Evolutionary conservation across 2,888 invertebrate genomes (phyloP), one percentile per base, ranked within the genome.

Genomic region (Limnephilus auricula): DNA sequence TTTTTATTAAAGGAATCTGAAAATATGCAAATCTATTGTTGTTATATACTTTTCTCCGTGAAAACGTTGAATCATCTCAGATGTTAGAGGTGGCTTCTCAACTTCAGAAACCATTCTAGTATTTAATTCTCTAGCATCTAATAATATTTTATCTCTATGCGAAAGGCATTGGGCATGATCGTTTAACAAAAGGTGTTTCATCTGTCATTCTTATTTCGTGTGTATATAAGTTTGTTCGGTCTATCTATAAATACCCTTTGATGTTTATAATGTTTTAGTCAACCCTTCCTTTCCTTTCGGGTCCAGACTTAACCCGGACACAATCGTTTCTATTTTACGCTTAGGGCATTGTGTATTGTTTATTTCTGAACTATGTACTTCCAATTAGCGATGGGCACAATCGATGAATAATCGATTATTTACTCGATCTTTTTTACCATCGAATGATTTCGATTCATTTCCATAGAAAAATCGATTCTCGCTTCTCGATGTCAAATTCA

Each of bases 111-210:
- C 93, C 85, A 94, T 94, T 40, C 93, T 87, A 18, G 92, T 92
- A 92, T 94, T 94, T 0, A 94, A 78, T 85, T 92, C 93, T 13
- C 94, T n/a, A n/a, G n/a, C n/a, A n/a, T n/a, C n/a, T n/a, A n/a
- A n/a, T n/a, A n/a, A n/a, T n/a, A n/a, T n/a, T n/a, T n/a, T n/a
- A n/a, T n/a, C 94, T 89, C 13, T 93, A 86, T 12, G 93, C 92
- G 65, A 94, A 93, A 10, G 94, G 94, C 13, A 94, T 93, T 2
- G 94, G 93, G 92, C 94, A 94, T 12, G 88, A 40, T 50, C 31
- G n/a, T n/a, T n/a, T n/a, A n/a, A n/a, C n/a, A n/a, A n/a, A n/a
- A n/a, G n/a, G n/a, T n/a, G n/a, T n/a, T 12, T 87, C 87, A 40
- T 87, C 30, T 30, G 50, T 13, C 45, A 87, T n/a, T 18, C 30